Percentiles rank a stretch among this genome's conserved stretches.
These are phyloP conservation scores for Todus mexicanus DNA, from an alignment of 2,797 vertebrate genomes.

Conservation along the genomic window DNA sequence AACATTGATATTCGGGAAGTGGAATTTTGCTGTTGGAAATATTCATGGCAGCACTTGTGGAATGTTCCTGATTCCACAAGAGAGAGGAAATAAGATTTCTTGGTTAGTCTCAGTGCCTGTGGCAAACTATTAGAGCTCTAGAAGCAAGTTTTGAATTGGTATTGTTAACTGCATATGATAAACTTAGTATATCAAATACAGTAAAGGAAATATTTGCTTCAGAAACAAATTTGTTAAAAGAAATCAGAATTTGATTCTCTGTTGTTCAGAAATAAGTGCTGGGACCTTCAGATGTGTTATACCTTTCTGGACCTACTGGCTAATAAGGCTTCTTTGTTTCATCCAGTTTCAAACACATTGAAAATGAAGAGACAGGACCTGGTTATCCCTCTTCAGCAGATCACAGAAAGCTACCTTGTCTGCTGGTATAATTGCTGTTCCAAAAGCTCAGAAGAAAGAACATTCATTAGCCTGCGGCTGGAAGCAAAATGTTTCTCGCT, in stretches of 20 bases:
- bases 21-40: background rate
- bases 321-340: background rate
- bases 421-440: background rate
- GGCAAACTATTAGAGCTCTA: background rate
- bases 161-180: background rate
- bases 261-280: background rate
- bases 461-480: background rate
- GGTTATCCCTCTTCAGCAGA: background rate
- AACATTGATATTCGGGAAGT: background rate
- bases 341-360: background rate
- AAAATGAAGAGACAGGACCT: background rate
- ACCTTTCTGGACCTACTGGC: background rate
- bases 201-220: background rate
- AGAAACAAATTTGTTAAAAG: background rate
- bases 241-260: background rate
- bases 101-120: background rate
- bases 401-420: background rate
- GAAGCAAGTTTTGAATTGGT: background rate
- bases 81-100: slow-evolving; percentile 5
- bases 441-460: background rate
- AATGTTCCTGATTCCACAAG: background rate
- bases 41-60: background rate
- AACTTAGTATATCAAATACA: background rate
- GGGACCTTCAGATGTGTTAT: background rate
- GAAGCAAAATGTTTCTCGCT: background rate